phyloP scores from a whole-genome alignment of 1,140 invertebrate genomes.

The Scaptomyza graminum region DNA sequence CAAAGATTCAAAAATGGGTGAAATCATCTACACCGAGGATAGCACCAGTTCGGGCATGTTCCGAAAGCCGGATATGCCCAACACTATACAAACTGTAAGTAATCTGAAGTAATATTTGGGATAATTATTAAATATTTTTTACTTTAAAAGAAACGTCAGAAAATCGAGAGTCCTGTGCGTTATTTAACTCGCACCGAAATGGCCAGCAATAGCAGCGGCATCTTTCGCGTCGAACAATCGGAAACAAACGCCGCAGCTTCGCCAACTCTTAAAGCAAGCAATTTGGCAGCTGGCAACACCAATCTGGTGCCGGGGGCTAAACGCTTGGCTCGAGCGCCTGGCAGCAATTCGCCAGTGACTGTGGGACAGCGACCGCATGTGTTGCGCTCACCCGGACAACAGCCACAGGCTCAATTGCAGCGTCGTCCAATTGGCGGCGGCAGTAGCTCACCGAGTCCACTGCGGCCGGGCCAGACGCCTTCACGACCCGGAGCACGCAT shows the following conservation, averaged over 20 bases:
- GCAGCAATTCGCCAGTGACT: slow-evolving; percentile 54
- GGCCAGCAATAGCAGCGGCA: slow-evolving; percentile 58
- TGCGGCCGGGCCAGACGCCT: slow-evolving; percentile 33
- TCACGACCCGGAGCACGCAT: slow-evolving; percentile 44
- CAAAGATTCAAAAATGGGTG: slow-evolving; percentile 66
- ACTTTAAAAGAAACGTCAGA: slow-evolving; percentile 60
- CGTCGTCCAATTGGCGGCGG: slow-evolving; percentile 42
- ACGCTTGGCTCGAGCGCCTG: slow-evolving; percentile 39
- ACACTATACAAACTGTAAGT: slow-evolving; percentile 60
- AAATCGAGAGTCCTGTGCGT: slow-evolving; percentile 70
- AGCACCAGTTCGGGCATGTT: slow-evolving; percentile 75
- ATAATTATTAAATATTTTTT: not conserved
- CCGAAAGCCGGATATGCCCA: slow-evolving; percentile 75
- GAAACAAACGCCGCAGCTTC: slow-evolving; percentile 20
- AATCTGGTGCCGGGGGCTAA: slow-evolving; percentile 21
- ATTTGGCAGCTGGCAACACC: slow-evolving; percentile 1
- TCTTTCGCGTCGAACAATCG: slow-evolving; percentile 62
- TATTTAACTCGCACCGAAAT: slow-evolving; percentile 71
- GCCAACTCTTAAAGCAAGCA: slow-evolving; percentile 35
- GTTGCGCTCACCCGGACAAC: slow-evolving; percentile 58
- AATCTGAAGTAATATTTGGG: not conserved
- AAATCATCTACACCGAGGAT: slow-evolving; percentile 81
- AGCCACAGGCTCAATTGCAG: slow-evolving; percentile 32
- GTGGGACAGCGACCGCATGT: slow-evolving; percentile 61
- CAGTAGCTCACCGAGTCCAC: slow-evolving; percentile 22